Conservation (phyloP, 2,113 vertebrate species). For the Neogobius melanostomus region DNA sequence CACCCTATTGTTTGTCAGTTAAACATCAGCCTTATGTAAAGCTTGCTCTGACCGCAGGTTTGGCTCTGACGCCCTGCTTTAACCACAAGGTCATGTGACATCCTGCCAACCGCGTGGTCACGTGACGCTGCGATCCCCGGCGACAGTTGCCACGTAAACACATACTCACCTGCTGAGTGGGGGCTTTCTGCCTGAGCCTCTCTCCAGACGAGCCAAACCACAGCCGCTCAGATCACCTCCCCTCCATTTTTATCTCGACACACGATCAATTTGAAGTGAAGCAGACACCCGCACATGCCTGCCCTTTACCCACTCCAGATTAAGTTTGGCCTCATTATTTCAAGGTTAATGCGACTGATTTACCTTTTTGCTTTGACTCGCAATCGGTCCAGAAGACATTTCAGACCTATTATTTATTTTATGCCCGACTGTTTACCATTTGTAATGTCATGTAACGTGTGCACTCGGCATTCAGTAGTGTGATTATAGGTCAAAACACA, state of each 20-base stretch:
- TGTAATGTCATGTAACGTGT: too few species aligned
- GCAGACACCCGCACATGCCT: slow-evolving; percentile 5
- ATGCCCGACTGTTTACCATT: too few species aligned
- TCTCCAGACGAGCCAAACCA: slow-evolving; percentile 36
- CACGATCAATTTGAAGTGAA: slow-evolving; percentile 47
- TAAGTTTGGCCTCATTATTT: slow-evolving; percentile 21
- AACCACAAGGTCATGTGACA: slow-evolving; percentile 60
- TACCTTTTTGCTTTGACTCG: too few species aligned
- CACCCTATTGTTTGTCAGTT: slow-evolving; percentile 71
- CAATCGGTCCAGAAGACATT: too few species aligned
- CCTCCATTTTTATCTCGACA: slow-evolving; percentile 51
- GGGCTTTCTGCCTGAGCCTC: slow-evolving; percentile 36
- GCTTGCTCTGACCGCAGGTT: slow-evolving; percentile 43
- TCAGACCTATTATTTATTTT: too few species aligned
- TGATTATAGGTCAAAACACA: too few species aligned
- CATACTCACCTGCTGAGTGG: slow-evolving; percentile 59
- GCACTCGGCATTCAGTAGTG: too few species aligned
- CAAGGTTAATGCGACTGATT: background rate
- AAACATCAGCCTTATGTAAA: slow-evolving; percentile 74
- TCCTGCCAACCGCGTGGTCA: slow-evolving; percentile 36
- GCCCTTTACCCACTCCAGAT: slow-evolving; percentile 20
- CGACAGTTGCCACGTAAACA: slow-evolving; percentile 71
- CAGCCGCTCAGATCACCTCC: slow-evolving; percentile 39
- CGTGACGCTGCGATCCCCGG: slow-evolving; percentile 54
- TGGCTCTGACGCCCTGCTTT: slow-evolving; percentile 39